A percentile compares a stretch with the other conserved stretches of the same genome.
Conservation (phyloP, 1,140 invertebrate genomes). For the Bacillus rossius region DNA sequence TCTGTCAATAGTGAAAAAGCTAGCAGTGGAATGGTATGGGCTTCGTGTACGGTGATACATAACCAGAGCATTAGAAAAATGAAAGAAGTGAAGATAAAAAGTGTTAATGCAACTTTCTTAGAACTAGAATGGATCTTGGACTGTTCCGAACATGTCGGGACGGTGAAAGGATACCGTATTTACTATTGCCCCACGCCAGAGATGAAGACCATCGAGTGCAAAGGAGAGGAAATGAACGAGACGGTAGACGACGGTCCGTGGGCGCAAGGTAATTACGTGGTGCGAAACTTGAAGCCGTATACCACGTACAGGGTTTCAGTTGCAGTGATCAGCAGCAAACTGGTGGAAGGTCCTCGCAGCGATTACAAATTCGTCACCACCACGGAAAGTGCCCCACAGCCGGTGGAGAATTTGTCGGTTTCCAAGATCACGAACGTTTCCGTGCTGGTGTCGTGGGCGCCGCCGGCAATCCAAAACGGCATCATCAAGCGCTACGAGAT, state of each 20-base stretch:
- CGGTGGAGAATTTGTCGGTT: conserved; percentile 44
- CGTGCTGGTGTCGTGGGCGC: conserved; percentile 60
- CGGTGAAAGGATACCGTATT: conserved; percentile 58
- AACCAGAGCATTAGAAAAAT: conserved; percentile 58
- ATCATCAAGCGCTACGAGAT: conserved; percentile 66
- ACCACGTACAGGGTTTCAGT: conserved; percentile 71
- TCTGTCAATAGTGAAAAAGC: conserved; percentile 55
- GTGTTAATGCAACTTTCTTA: conserved; percentile 51
- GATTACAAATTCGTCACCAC: conserved; percentile 62
- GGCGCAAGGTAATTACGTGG: too few relatives aligned
- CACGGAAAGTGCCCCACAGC: conserved; percentile 52
- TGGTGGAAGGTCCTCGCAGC: conserved; percentile 61
- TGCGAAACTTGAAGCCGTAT: conserved; percentile 59
- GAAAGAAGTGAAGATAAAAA: conserved; percentile 55
- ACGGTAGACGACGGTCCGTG: conserved; percentile 44
- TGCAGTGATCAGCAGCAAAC: conserved; percentile 60
- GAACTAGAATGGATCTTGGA: conserved; percentile 63
- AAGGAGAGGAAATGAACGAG: conserved; percentile 38
- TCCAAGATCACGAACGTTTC: conserved; percentile 59
- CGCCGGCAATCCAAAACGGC: conserved; percentile 66
- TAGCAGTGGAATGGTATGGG: conserved; percentile 73
- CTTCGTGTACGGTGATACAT: conserved; percentile 65
- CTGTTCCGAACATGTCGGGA: conserved; percentile 59
- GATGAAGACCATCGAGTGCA: conserved; percentile 45
- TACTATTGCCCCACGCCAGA: conserved; percentile 59